Evolutionary conservation across 2,797 vertebrate species (phyloP).

Genomic region (Coranthus polyacanthus): DNA sequence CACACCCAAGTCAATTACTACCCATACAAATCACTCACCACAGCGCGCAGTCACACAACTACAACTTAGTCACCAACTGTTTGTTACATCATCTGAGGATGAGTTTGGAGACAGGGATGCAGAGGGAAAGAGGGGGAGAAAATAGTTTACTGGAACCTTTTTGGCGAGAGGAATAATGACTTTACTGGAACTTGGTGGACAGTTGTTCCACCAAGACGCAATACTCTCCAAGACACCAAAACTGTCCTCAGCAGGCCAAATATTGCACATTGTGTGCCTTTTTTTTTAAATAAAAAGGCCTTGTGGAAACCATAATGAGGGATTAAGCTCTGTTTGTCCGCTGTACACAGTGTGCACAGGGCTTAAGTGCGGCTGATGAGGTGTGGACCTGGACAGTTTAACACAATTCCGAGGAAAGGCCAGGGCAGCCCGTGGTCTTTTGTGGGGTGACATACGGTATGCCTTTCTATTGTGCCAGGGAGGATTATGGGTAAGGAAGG

Average conservation of each 20-base stretch:
- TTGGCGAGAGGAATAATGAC: slow-evolving; percentile 56
- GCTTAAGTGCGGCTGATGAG: slow-evolving; percentile 63
- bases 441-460: slow-evolving; percentile 74
- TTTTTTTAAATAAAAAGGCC: slow-evolving; percentile 24
- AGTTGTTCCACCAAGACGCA: slow-evolving; percentile 62
- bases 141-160: slow-evolving; percentile 78
- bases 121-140: slow-evolving; percentile 51
- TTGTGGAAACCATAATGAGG: slow-evolving; percentile 50
- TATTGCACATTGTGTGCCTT: slow-evolving; percentile 41
- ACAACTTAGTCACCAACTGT: slow-evolving; percentile 76
- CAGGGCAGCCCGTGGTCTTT: slow-evolving; percentile 60
- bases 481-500: slow-evolving; percentile 77
- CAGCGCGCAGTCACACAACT: slow-evolving; percentile 67
- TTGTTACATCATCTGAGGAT: slow-evolving; percentile 73
- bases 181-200: slow-evolving; percentile 76
- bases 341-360: slow-evolving; percentile 12
- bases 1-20: slow-evolving; percentile 88
- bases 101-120: slow-evolving; percentile 52
- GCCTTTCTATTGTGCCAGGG: slow-evolving; percentile 63
- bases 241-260: slow-evolving; percentile 39
- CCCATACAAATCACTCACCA: slow-evolving; percentile 81
- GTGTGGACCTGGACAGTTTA: slow-evolving; percentile 68
- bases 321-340: slow-evolving; percentile 62
- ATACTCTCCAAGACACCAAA: slow-evolving; percentile 46
- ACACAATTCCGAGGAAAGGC: slow-evolving; percentile 61